A percentile compares a stretch with the other conserved stretches of the same genome.
Evolutionary conservation across 2,113 vertebrate species (phyloP).

Genomic region (Corythornis madagascariensis): DNA sequence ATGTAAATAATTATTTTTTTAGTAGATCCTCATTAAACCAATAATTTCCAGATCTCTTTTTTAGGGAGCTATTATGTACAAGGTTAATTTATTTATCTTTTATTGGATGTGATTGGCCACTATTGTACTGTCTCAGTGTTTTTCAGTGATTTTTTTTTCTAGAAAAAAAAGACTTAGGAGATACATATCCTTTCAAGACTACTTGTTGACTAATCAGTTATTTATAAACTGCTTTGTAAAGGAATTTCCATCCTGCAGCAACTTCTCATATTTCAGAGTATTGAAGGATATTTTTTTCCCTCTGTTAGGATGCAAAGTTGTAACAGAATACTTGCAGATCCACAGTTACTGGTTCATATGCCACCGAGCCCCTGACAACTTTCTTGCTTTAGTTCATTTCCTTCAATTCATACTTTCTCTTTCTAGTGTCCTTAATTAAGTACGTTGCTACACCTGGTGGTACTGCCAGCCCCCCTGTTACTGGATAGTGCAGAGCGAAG

Average conservation of each 20-base stretch:
- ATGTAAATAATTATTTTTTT: neutral
- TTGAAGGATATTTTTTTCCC: neutral
- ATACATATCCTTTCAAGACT: neutral
- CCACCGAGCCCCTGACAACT: neutral
- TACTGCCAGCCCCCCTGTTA: neutral
- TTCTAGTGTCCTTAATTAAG: slow-evolving; percentile 51
- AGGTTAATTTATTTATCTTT: neutral
- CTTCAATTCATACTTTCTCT: slow-evolving; percentile 20
- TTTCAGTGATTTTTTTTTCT: neutral
- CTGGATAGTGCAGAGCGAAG: slow-evolving; percentile 8
- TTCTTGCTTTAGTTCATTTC: slow-evolving; percentile 57
- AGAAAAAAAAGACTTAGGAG: neutral
- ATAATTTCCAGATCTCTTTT: neutral
- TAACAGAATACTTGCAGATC: neutral
- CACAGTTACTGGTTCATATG: neutral
- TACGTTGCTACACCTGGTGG: neutral
- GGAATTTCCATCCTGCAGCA: neutral
- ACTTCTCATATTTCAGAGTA: neutral
- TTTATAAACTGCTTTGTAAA: neutral
- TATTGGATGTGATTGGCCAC: neutral
- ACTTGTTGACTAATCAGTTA: neutral
- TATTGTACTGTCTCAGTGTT: neutral
- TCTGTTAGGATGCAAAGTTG: neutral
- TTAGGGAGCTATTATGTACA: neutral
- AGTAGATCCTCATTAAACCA: neutral